Evolutionary conservation across 2,113 vertebrate genomes (phyloP).

Genomic region (Notothenia coriiceps): DNA sequence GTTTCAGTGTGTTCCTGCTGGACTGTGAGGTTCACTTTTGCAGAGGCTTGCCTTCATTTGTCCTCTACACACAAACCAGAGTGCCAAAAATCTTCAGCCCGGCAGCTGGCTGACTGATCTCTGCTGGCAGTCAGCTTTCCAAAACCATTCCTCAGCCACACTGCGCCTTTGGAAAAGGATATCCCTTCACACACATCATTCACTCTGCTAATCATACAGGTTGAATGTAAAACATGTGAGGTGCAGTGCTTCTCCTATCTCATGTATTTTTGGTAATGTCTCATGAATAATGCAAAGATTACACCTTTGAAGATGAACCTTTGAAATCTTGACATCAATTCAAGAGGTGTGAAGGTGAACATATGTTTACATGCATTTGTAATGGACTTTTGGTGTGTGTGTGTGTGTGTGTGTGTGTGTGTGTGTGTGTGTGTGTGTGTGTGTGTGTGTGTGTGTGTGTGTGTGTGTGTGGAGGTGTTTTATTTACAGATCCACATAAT

Average conservation of each 20-base stretch:
- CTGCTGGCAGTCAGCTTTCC: slow-evolving; percentile 14
- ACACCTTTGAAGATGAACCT: slow-evolving; percentile 5
- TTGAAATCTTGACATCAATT: not conserved
- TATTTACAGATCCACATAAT: not conserved
- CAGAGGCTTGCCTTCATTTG: slow-evolving; percentile 28
- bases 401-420: not conserved
- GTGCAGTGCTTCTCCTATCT: slow-evolving; percentile 5
- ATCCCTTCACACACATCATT: slow-evolving; percentile 1
- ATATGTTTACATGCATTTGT: slow-evolving; percentile 10
- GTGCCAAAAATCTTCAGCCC: slow-evolving; percentile 8
- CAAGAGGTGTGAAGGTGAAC: slow-evolving; percentile 5
- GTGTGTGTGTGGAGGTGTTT: not conserved
- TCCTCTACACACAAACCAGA: slow-evolving; percentile 8
- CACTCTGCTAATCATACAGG: not conserved
- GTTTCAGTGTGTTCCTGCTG: slow-evolving; percentile 3
- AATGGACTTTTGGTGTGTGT: not conserved
- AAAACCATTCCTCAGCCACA: slow-evolving; percentile 1
- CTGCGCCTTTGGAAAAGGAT: not conserved
- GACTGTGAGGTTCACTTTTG: slow-evolving; percentile 29
- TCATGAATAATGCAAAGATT: slow-evolving; percentile 20
- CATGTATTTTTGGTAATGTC: not conserved
- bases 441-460: not conserved
- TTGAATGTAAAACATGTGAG: slow-evolving; percentile 2
- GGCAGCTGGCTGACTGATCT: slow-evolving; percentile 30
- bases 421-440: not conserved